A percentile compares a stretch with the other conserved stretches of the same genome.
Conservation (phyloP, 92 coral and sea anemone genomes). For the Porites evermanni region DNA sequence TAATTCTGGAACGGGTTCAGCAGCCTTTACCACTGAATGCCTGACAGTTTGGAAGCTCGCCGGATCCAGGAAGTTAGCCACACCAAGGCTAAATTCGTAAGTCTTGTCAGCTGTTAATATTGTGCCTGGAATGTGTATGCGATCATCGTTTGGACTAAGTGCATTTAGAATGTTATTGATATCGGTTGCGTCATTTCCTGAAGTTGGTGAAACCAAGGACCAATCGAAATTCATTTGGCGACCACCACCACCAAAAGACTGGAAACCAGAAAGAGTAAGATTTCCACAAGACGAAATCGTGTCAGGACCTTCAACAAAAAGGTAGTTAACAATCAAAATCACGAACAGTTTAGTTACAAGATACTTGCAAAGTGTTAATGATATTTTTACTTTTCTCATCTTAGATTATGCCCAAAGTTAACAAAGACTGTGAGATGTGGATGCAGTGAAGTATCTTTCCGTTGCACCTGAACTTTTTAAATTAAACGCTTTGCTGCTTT, state of each 20-base stretch:
- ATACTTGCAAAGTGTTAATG: no score
- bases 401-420: no score
- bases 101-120: not conserved
- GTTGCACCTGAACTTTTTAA: no score
- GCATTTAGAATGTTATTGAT: not conserved
- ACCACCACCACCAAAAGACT: constrained; percentile 67
- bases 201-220: not conserved
- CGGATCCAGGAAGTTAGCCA: constrained; percentile 14
- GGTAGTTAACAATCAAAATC: no score
- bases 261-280: constrained; percentile 47
- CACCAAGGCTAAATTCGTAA: constrained; percentile 14
- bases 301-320: constrained; percentile 42
- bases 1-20: constrained; percentile 25
- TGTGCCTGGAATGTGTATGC: not conserved
- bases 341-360: no score
- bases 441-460: no score
- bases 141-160: not conserved
- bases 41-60: constrained; percentile 7
- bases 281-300: constrained; percentile 58
- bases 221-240: constrained; percentile 37
- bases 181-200: not conserved
- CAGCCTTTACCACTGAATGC: constrained; percentile 3
- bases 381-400: no score
- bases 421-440: no score
- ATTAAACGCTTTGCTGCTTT: no score